These are phyloP conservation scores for Hesperophylax magnus DNA, from an alignment of 1,140 invertebrate species.

Conservation along the genomic window DNA sequence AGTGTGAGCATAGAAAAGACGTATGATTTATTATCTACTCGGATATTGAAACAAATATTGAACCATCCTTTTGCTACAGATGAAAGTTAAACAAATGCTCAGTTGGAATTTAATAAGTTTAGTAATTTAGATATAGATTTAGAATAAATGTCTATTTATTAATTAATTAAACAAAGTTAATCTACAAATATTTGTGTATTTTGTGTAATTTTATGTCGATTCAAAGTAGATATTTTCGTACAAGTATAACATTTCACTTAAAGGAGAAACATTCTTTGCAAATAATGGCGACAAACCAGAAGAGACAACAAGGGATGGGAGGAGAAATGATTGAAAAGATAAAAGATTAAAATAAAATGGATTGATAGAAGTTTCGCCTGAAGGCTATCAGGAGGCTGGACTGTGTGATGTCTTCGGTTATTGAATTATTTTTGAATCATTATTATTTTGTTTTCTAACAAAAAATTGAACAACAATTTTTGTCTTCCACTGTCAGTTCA, in stretches of 20 bases:
- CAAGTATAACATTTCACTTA: conserved; percentile 39
- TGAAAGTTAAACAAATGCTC: conserved; percentile 1
- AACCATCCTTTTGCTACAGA: too few relatives aligned
- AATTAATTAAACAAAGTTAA: conserved; percentile 42
- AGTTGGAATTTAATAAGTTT: conserved; percentile 16
- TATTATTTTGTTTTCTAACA: background rate
- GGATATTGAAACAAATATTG: too few relatives aligned
- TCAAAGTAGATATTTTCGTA: conserved; percentile 58
- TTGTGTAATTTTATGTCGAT: conserved; percentile 40
- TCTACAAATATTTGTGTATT: conserved; percentile 50
- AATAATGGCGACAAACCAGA: conserved; percentile 4
- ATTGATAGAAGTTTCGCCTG: conserved; percentile 34
- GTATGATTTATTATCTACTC: background rate
- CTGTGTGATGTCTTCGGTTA: conserved; percentile 44
- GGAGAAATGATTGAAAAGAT: background rate
- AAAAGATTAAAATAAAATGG: background rate
- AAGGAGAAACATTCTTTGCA: conserved; percentile 34
- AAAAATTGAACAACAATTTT: too few relatives aligned
- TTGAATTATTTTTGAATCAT: background rate
- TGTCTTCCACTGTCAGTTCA: too few relatives aligned
- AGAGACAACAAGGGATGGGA: background rate
- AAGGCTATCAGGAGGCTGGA: conserved; percentile 55
- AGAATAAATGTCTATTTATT: conserved; percentile 57
- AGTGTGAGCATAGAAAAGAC: conserved; percentile 9
- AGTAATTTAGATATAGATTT: conserved; percentile 23